Percentiles rank a stretch among this genome's conserved stretches.
These are phyloP conservation scores for Drosophila affinis DNA, from an alignment of 2,888 invertebrate species.

Conservation along the genomic window DNA sequence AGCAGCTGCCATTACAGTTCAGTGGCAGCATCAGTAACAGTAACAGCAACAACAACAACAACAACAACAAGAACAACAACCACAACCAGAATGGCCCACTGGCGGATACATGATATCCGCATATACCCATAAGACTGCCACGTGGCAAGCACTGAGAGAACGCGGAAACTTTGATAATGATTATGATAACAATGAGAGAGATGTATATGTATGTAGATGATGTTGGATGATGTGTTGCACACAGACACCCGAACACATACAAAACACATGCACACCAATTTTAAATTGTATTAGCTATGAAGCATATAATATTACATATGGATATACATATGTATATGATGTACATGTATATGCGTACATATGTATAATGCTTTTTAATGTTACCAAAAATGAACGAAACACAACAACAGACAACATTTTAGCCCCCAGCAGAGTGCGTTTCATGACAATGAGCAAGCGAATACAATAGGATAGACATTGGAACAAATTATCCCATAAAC, in stretches of 20 bases:
- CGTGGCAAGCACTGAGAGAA: slow-evolving; percentile 65
- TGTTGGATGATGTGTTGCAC: slow-evolving; percentile 8
- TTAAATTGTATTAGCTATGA: slow-evolving; percentile 50
- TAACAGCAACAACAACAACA: slow-evolving; percentile 32
- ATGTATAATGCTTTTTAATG: slow-evolving; percentile 22
- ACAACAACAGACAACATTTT: slow-evolving; percentile 15
- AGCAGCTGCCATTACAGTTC: slow-evolving; percentile 65
- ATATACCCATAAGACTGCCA: slow-evolving; percentile 68
- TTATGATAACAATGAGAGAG: slow-evolving; percentile 11
- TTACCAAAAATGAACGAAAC: slow-evolving; percentile 33
- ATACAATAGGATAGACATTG: not conserved
- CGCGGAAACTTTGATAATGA: slow-evolving; percentile 27
- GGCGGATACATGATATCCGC: slow-evolving; percentile 73
- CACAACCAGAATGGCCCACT: slow-evolving; percentile 49
- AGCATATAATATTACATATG: slow-evolving; percentile 24
- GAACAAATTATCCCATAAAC: not conserved
- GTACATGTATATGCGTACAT: slow-evolving; percentile 1
- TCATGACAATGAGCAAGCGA: not conserved
- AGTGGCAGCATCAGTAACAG: slow-evolving; percentile 34
- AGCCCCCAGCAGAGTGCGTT: slow-evolving; percentile 5
- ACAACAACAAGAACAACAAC: slow-evolving; percentile 37
- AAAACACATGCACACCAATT: slow-evolving; percentile 39
- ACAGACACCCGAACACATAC: slow-evolving; percentile 20
- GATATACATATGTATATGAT: slow-evolving; percentile 9
- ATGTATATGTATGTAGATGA: slow-evolving; percentile 1